Percentiles rank a stretch among this genome's conserved stretches.
Conservation (phyloP, 2,888 invertebrate species). For the Pyrochroa serraticornis region DNA sequence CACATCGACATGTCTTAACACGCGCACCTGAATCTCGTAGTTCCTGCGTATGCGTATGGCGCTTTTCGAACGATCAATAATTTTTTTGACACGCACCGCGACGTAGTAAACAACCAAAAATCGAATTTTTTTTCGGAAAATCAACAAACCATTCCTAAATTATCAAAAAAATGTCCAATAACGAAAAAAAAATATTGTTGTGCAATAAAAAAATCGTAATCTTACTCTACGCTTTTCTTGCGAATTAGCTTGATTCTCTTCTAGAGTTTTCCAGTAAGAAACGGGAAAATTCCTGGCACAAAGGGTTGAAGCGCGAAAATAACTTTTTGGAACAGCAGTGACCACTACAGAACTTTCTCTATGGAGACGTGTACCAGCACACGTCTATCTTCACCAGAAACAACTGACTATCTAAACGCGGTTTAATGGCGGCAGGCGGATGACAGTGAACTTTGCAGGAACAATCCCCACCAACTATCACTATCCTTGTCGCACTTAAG, state of each 20-base stretch:
- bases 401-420: constrained; percentile 7
- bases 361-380: neutral
- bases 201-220: neutral
- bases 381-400: constrained; percentile 7
- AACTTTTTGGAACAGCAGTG: neutral
- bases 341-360: constrained; percentile 2
- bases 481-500: constrained; percentile 11
- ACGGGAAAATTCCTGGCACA: no score
- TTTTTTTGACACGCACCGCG: constrained; percentile 13
- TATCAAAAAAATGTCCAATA: neutral
- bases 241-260: neutral
- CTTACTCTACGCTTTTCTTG: constrained; percentile 3
- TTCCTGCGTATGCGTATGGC: neutral
- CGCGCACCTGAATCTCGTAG: constrained; percentile 11
- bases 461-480: neutral
- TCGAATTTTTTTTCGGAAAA: no score
- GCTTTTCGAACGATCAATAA: constrained; percentile 17
- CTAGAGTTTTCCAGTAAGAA: no score
- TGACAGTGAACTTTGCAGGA: constrained; percentile 17
- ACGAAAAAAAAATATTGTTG: neutral
- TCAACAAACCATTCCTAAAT: no score
- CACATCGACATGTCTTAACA: constrained; percentile 26
- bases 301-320: neutral
- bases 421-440: constrained; percentile 12
- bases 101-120: no score